Conservation (phyloP, 92 coral and sea anemone genomes). For the Palythoa heliodiscus region DNA sequence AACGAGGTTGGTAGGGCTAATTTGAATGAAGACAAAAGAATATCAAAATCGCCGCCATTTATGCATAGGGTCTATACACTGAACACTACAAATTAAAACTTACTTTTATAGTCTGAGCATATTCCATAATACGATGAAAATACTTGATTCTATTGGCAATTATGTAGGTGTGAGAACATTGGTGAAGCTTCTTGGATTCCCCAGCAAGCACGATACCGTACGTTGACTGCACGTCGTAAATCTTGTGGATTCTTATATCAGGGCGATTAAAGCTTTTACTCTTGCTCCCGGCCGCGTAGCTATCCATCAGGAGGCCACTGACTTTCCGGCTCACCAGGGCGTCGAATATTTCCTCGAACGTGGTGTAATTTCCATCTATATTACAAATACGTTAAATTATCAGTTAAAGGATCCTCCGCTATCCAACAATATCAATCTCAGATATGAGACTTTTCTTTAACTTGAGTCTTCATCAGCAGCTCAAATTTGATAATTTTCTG, state of each 20-base stretch:
- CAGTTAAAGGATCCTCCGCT: too few species aligned
- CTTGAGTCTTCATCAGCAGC: too few species aligned
- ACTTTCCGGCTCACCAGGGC: conserved; percentile 28
- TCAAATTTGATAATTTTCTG: too few species aligned
- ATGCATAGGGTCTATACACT: too few species aligned
- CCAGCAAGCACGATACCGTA: conserved; percentile 39
- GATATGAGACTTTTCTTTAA: too few species aligned
- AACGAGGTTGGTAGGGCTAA: too few species aligned
- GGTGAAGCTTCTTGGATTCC: conserved; percentile 5
- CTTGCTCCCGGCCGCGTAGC: conserved; percentile 34
- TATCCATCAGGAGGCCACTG: conserved; percentile 29
- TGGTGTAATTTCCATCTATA: conserved; percentile 24
- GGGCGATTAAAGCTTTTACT: not conserved
- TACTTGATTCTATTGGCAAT: conserved; percentile 26
- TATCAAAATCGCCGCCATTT: too few species aligned
- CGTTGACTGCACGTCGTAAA: conserved; percentile 37
- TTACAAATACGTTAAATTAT: not conserved
- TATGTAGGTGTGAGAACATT: conserved; percentile 17
- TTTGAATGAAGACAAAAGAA: too few species aligned
- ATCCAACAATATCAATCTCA: too few species aligned
- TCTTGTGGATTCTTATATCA: conserved; percentile 26
- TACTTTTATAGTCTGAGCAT: conserved; percentile 15
- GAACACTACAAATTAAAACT: not conserved
- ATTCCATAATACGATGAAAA: not conserved
- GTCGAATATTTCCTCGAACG: conserved; percentile 26